Evolutionary conservation across 2,797 vertebrate genomes (phyloP), one percentile per base, ranked within the genome.

Genomic region (Sebastolobus altivelis): DNA sequence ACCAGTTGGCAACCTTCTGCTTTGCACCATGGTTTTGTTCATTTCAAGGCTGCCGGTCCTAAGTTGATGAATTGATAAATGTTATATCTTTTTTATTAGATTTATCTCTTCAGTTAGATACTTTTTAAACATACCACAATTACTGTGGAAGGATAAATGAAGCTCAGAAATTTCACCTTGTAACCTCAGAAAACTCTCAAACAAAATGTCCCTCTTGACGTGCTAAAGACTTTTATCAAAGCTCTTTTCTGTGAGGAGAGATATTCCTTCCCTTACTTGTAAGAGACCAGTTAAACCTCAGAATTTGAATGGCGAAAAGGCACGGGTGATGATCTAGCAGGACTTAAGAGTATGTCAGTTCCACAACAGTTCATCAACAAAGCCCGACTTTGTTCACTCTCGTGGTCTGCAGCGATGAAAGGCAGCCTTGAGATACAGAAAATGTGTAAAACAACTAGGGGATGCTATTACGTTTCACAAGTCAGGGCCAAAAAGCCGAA

Each of bases 391-490:
- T 95, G 88, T 94, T 94, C 89, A 87, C 76, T 65, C 68, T 80
- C n/a, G 31, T 83, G 82, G 84, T 89, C 87, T 88, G 67, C 74
- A 76, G 83, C 66, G 71, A 91, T 93, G 91, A 95, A 95, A 94
- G 85, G 87, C 79, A 90, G 88, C 80, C 81, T 92, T 93, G 86
- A 94, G 84, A 90, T 90, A 83, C 87, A 93, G 90, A 93, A 46
- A 92, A 91, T 71, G 72, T 93, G 83, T 94, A 93, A 92, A 93
- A 94, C 90, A 92, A 87, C 87, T 62, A 85, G 77, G 86, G 85
- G 88, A 86, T 59, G 89, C 83, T 90, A 91, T 94, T 91, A 87
- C 83, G 90, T 93, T 94, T 94, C 88, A 89, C 81, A 79, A 86
- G 77, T 71, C 80, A 13, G 54, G 78, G 76, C 35, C 79, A 90